Evolutionary conservation across 2,113 vertebrate species (phyloP).

Genomic region (Jacana jacana): DNA sequence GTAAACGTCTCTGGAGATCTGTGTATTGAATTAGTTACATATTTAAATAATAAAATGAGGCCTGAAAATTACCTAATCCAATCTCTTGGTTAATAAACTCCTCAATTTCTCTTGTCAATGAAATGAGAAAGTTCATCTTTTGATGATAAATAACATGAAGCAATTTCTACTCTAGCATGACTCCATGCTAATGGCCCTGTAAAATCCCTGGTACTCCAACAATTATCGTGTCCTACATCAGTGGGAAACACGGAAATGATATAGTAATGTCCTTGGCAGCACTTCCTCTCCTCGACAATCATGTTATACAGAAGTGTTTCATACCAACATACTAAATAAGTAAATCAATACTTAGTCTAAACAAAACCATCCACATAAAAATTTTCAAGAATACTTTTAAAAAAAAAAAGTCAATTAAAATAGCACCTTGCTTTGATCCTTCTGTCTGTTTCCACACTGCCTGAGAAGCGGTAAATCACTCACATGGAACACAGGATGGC

Average conservation of each 20-base stretch:
- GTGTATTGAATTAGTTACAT: background rate
- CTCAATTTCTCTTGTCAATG: background rate
- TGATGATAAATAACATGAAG: background rate
- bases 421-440: background rate
- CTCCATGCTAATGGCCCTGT: rapidly evolving
- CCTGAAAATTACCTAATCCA: background rate
- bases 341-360: background rate
- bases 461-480: background rate
- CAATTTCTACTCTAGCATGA: background rate
- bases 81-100: background rate
- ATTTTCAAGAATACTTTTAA: background rate
- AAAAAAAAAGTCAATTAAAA: background rate
- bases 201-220: background rate
- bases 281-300: background rate
- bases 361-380: background rate
- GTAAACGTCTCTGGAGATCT: background rate
- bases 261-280: background rate
- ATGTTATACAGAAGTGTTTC: background rate
- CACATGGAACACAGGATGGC: background rate
- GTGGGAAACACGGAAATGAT: rapidly evolving
- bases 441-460: background rate
- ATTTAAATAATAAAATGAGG: background rate
- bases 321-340: background rate
- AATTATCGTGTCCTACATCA: background rate
- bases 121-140: background rate